phyloP scores from a whole-genome alignment of 2,113 vertebrate genomes.

The Okapia johnstoni region DNA sequence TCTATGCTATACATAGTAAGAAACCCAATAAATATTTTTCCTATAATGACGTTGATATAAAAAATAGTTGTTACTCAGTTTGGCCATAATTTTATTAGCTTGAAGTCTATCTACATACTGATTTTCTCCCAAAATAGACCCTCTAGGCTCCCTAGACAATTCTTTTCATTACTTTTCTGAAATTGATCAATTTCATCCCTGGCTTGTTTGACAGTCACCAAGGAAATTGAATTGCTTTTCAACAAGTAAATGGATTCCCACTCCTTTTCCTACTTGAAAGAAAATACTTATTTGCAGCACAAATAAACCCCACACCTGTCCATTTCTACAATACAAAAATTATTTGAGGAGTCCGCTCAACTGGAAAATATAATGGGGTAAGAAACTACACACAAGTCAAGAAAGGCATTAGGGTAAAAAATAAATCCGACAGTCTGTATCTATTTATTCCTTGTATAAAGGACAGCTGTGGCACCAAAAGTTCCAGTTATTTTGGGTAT shows the following conservation, averaged over 20 bases:
- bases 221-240: slow-evolving; percentile 70
- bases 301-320: slow-evolving; percentile 48
- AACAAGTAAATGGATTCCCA: slow-evolving; percentile 55
- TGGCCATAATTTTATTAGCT: slow-evolving; percentile 49
- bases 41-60: neutral
- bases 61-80: slow-evolving; percentile 22
- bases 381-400: slow-evolving; percentile 16
- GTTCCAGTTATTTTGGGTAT: neutral
- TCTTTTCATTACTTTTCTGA: slow-evolving; percentile 69
- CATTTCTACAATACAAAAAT: slow-evolving; percentile 40
- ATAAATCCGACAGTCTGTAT: neutral
- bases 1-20: neutral
- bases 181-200: slow-evolving; percentile 75
- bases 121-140: slow-evolving; percentile 52
- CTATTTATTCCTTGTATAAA: slow-evolving; percentile 22
- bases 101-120: slow-evolving; percentile 54
- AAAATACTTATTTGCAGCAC: slow-evolving; percentile 62
- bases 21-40: slow-evolving; percentile 24
- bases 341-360: slow-evolving; percentile 42
- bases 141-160: slow-evolving; percentile 48
- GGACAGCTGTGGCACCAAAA: neutral
- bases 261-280: slow-evolving; percentile 58
- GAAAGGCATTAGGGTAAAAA: slow-evolving; percentile 25
- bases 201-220: slow-evolving; percentile 71
- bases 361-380: slow-evolving; percentile 37